Percentiles rank a stretch among this genome's conserved stretches.
These are phyloP conservation scores for Diphyllodes magnificus DNA, from an alignment of 2,113 vertebrate genomes.

Conservation along the genomic window DNA sequence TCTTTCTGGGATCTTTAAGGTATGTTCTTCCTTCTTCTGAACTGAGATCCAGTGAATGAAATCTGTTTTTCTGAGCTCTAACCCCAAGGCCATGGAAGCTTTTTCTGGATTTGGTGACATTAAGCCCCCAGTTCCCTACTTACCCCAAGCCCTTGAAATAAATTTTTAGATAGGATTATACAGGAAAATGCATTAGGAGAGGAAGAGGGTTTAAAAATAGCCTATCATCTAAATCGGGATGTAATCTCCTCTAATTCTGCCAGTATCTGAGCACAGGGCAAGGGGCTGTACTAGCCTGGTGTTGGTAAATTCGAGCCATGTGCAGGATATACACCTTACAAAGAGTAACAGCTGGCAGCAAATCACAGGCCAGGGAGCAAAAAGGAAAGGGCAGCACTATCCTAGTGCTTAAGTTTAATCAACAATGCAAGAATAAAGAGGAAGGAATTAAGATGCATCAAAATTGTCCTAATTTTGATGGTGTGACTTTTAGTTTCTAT, in stretches of 20 bases:
- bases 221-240: background rate
- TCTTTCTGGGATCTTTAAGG: background rate
- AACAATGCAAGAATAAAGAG: background rate
- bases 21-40: background rate
- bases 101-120: background rate
- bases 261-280: background rate
- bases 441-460: background rate
- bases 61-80: background rate
- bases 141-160: background rate
- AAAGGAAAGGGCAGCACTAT: background rate
- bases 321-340: background rate
- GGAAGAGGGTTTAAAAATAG: constrained; percentile 25
- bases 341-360: background rate
- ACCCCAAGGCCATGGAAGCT: background rate
- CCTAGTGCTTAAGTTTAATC: background rate
- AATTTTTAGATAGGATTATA: constrained; percentile 24
- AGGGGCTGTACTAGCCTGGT: background rate
- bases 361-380: background rate
- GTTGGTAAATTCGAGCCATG: background rate
- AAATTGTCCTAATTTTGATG: background rate
- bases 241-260: background rate
- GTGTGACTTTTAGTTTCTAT: background rate
- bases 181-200: background rate
- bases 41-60: background rate
- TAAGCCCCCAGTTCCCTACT: background rate